Evolutionary conservation across 2,888 invertebrate species (phyloP).

Genomic region (Lithophane leautieri): DNA sequence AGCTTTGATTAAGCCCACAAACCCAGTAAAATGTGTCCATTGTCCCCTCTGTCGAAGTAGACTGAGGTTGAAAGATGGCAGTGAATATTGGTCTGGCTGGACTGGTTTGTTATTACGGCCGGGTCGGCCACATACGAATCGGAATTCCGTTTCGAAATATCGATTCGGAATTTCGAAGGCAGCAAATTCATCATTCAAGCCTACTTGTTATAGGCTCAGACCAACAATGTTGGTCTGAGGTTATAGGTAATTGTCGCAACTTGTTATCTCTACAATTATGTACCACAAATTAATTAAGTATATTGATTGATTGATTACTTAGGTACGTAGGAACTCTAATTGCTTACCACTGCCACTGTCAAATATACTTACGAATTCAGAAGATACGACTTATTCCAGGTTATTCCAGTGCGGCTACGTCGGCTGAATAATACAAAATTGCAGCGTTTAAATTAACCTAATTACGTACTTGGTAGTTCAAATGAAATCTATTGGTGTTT

Average conservation of each 20-base stretch:
- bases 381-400: not conserved
- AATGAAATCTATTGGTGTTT: conserved; percentile 5
- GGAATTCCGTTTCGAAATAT: too few species aligned
- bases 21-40: not conserved
- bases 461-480: conserved; percentile 2
- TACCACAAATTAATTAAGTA: not conserved
- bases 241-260: not conserved
- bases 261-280: not conserved
- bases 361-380: conserved; percentile 48
- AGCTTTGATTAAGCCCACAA: not conserved
- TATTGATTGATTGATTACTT: not conserved
- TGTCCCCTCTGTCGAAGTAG: not conserved
- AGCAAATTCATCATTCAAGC: too few species aligned
- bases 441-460: conserved; percentile 13
- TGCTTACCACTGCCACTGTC: conserved; percentile 31
- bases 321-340: not conserved
- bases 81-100: not conserved
- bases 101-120: not conserved
- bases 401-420: not conserved
- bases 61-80: not conserved
- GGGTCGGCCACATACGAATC: too few species aligned
- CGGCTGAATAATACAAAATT: conserved; percentile 20
- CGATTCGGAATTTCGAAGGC: too few species aligned
- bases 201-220: not conserved
- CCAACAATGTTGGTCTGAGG: too few species aligned